phyloP scores from a whole-genome alignment of 2,113 vertebrate genomes.

The Caretta caretta region DNA sequence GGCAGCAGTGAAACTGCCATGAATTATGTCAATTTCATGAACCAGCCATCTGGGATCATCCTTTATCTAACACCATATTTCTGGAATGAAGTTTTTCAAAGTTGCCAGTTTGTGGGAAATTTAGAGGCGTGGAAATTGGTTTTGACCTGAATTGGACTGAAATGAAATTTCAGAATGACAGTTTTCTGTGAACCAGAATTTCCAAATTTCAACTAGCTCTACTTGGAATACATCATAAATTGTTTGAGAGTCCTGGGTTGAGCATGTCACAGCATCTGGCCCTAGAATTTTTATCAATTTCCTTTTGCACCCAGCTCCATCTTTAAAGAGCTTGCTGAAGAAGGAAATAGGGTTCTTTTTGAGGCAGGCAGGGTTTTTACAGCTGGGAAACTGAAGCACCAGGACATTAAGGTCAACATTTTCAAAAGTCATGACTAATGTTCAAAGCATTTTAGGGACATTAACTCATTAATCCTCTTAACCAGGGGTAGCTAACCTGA shows the following conservation, averaged over 20 bases:
- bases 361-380: not conserved
- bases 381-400: not conserved
- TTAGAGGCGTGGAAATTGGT: not conserved
- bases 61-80: not conserved
- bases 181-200: not conserved
- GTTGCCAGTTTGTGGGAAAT: not conserved
- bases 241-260: not conserved
- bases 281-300: rapidly evolving
- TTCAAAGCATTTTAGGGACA: rapidly evolving
- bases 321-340: not conserved
- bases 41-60: not conserved
- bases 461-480: no score
- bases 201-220: not conserved
- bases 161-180: not conserved
- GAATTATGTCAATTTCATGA: not conserved
- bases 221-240: not conserved
- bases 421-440: rapidly evolving
- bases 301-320: not conserved
- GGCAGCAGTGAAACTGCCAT: not conserved
- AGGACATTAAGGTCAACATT: rapidly evolving
- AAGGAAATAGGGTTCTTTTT: not conserved
- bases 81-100: not conserved
- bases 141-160: not conserved
- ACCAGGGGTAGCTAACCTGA: no score
- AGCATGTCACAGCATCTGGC: rapidly evolving